Conservation (phyloP, 2,113 vertebrate genomes). For the Burhinus oedicnemus region DNA sequence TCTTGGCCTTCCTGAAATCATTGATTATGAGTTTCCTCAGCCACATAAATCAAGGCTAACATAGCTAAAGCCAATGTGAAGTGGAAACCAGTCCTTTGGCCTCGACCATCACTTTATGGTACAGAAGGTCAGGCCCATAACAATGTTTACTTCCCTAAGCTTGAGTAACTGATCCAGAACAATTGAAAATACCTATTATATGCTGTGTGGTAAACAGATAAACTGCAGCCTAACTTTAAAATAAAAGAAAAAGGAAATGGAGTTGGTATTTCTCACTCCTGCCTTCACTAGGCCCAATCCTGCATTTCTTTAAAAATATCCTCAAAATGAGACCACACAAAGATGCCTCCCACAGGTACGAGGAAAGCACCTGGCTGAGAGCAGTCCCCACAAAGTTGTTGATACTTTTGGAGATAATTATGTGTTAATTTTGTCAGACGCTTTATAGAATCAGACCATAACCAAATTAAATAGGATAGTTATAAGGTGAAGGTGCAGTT, state of each 20-base stretch:
- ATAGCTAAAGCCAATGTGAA: neutral
- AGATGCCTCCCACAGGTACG: neutral
- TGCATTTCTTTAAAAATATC: neutral
- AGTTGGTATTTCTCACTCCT: neutral
- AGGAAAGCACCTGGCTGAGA: neutral
- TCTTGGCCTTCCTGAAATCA: neutral
- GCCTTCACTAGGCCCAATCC: neutral
- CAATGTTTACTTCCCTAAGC: neutral
- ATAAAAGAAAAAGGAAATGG: neutral
- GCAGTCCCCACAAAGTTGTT: neutral
- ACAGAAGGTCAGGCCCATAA: neutral
- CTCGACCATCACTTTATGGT: neutral
- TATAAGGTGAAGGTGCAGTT: neutral
- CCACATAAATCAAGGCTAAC: neutral
- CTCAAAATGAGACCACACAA: fast-evolving
- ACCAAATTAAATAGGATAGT: neutral
- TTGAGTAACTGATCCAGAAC: neutral
- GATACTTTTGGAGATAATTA: neutral
- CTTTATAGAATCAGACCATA: neutral
- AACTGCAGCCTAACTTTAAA: neutral
- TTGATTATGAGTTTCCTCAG: neutral
- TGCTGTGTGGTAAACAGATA: neutral
- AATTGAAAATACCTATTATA: neutral
- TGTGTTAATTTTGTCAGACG: neutral
- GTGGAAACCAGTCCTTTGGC: neutral